These are phyloP conservation scores for Sporophila hypoxantha DNA, from an alignment of 2,113 vertebrate genomes.

Conservation along the genomic window DNA sequence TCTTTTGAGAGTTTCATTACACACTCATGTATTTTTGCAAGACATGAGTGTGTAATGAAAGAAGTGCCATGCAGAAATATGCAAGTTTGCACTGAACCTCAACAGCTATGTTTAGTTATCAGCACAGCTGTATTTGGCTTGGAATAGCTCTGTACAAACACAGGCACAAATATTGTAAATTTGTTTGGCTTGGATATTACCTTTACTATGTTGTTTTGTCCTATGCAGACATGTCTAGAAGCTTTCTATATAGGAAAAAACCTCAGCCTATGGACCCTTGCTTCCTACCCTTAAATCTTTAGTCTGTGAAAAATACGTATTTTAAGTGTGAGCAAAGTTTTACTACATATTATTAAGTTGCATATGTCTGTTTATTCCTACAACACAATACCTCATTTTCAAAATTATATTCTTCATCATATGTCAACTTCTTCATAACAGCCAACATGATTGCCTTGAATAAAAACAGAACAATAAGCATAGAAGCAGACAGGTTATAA, in stretches of 20 bases:
- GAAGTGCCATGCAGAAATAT: neutral
- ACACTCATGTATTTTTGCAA: neutral
- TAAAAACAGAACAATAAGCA: neutral
- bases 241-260: neutral
- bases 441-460: constrained; percentile 91
- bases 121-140: neutral
- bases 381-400: constrained; percentile 87
- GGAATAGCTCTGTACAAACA: neutral
- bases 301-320: neutral
- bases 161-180: neutral
- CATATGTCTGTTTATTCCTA: neutral
- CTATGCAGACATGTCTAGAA: neutral
- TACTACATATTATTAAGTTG: neutral
- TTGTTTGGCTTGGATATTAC: neutral
- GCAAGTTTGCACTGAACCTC: neutral
- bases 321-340: neutral
- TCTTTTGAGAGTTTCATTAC: neutral
- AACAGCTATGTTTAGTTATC: neutral
- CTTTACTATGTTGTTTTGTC: neutral
- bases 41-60: too few relatives aligned
- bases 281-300: neutral
- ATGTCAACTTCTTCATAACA: constrained; percentile 96
- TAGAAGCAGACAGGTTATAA: neutral
- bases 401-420: constrained; percentile 98
- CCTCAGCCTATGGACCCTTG: neutral